Percentiles rank a stretch among this genome's conserved stretches.
Conservation (phyloP, 2,113 vertebrate species). For the Mustela nigripes region DNA sequence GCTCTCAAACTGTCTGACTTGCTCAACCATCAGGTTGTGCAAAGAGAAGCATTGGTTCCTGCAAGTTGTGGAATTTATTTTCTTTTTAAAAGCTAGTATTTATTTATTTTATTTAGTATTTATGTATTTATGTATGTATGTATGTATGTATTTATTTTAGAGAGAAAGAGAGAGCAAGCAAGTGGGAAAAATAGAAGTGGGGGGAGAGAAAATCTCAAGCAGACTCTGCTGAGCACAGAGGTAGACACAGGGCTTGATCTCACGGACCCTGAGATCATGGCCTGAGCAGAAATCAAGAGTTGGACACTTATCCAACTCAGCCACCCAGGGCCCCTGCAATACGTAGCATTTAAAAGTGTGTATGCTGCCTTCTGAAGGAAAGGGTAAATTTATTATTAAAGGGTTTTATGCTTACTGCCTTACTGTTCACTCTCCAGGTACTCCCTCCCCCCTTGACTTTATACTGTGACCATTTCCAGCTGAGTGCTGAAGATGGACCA, state of each 20-base stretch:
- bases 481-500: neutral
- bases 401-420: neutral
- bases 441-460: neutral
- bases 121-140: no score
- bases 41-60: neutral
- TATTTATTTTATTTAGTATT: neutral
- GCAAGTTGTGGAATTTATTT: slow-evolving; percentile 36
- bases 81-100: neutral
- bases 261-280: neutral
- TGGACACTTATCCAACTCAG: neutral
- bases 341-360: slow-evolving; percentile 55
- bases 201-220: neutral
- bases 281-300: neutral
- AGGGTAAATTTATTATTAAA: slow-evolving; percentile 18
- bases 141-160: neutral
- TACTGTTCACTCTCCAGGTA: neutral
- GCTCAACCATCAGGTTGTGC: neutral
- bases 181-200: neutral
- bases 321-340: neutral
- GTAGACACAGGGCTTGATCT: neutral
- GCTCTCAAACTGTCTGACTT: slow-evolving; percentile 23
- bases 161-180: neutral
- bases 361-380: slow-evolving; percentile 7
- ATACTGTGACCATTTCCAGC: neutral
- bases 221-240: neutral